A percentile compares a stretch with the other conserved stretches of the same genome.
phyloP scores from a whole-genome alignment of 2,888 invertebrate species.

The Crematogaster levior region DNA sequence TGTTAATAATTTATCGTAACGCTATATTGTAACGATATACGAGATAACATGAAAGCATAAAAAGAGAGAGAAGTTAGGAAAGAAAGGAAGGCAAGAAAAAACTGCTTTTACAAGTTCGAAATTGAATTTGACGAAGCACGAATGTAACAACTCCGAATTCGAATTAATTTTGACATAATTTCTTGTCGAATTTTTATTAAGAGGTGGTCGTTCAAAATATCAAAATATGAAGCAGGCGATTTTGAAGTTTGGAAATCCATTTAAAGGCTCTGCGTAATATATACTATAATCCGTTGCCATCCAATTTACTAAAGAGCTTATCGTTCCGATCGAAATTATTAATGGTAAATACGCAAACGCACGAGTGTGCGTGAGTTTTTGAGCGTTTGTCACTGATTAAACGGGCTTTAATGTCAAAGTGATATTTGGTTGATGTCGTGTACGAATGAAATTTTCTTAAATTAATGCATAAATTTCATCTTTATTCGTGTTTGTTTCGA shows the following conservation, averaged over 20 bases:
- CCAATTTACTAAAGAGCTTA: slow-evolving; percentile 48
- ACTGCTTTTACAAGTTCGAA: neutral
- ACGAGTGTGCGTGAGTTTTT: slow-evolving; percentile 4
- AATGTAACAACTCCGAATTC: neutral
- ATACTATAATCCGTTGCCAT: slow-evolving; percentile 25
- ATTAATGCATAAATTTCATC: slow-evolving; percentile 2
- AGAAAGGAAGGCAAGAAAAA: neutral
- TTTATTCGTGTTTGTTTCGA: slow-evolving; percentile 3
- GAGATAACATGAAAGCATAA: neutral
- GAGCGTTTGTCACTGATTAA: slow-evolving; percentile 13
- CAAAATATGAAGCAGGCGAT: neutral
- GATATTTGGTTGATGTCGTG: slow-evolving; percentile 5
- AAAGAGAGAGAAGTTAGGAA: neutral
- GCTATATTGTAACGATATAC: neutral
- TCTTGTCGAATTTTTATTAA: neutral
- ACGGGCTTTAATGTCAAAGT: slow-evolving; percentile 14
- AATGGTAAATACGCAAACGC: slow-evolving; percentile 17
- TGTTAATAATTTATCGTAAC: neutral
- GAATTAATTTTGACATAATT: slow-evolving; percentile 14
- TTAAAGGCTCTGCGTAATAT: neutral
- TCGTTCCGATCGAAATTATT: slow-evolving; percentile 39
- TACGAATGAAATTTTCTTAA: slow-evolving; percentile 12
- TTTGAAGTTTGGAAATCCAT: slow-evolving; percentile 27
- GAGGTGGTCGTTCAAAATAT: neutral
- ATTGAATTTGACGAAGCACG: neutral